Evolutionary conservation across 1,140 invertebrate genomes (phyloP).

Genomic region (Physella acuta): DNA sequence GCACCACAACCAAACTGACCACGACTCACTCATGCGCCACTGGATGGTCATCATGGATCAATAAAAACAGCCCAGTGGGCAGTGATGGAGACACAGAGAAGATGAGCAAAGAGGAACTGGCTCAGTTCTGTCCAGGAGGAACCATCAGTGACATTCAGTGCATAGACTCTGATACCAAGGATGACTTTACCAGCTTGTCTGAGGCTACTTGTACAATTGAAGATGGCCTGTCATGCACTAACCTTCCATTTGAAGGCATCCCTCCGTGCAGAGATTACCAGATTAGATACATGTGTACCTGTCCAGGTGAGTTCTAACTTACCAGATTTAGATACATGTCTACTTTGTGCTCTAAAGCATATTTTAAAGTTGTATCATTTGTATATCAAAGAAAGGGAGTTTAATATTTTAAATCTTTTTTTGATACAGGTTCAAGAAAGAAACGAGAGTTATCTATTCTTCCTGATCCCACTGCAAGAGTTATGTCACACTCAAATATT

Average conservation of each 20-base stretch:
- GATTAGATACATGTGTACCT: slow-evolving; percentile 58
- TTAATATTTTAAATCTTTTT: too few species aligned
- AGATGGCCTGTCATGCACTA: slow-evolving; percentile 40
- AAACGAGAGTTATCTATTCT: too few species aligned
- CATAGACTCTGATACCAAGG: slow-evolving; percentile 30
- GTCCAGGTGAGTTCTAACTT: slow-evolving; percentile 37
- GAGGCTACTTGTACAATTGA: slow-evolving; percentile 39
- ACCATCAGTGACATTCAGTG: slow-evolving; percentile 41
- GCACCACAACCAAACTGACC: not conserved
- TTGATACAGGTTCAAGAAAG: too few species aligned
- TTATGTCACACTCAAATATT: too few species aligned
- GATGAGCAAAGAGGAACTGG: slow-evolving; percentile 31
- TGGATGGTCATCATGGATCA: slow-evolving; percentile 39
- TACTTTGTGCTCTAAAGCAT: too few species aligned
- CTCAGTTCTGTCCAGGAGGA: slow-evolving; percentile 37
- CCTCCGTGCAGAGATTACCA: slow-evolving; percentile 56
- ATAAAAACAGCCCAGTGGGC: slow-evolving; percentile 28
- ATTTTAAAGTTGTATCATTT: too few species aligned
- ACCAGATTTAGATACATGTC: too few species aligned
- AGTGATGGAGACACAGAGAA: slow-evolving; percentile 36
- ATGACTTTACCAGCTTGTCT: slow-evolving; percentile 37
- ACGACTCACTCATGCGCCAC: not conserved
- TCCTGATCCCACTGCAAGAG: too few species aligned
- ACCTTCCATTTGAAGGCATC: slow-evolving; percentile 28
- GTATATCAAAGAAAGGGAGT: too few species aligned